phyloP scores from a whole-genome alignment of 2,797 vertebrate species.

The Pseudomugil tenellus region DNA sequence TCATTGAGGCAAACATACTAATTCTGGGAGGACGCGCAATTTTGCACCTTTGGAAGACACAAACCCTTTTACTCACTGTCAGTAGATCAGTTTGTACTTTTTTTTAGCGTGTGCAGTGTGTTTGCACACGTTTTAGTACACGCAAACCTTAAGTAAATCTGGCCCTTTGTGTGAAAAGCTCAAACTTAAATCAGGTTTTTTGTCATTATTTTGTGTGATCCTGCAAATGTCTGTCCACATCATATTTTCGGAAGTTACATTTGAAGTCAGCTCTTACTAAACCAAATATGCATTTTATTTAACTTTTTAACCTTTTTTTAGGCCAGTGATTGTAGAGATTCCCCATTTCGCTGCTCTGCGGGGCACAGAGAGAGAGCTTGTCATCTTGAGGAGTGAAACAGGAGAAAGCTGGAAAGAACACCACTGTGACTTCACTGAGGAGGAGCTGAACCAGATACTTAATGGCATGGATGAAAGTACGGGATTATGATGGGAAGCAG shows the following conservation, averaged over 20 bases:
- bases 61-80: too few species aligned
- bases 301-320: conserved; percentile 65
- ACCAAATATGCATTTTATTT: conserved; percentile 15
- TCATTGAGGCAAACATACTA: too few species aligned
- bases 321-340: conserved; percentile 98
- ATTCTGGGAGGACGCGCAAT: too few species aligned
- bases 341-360: conserved; percentile 96
- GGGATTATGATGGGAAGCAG: conserved; percentile 17
- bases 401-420: conserved; percentile 98
- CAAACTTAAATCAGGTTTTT: not conserved
- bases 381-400: conserved; percentile 94
- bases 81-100: too few species aligned
- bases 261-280: not conserved
- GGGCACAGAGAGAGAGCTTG: conserved; percentile 93
- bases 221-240: conserved; percentile 24
- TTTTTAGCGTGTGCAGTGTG: too few species aligned
- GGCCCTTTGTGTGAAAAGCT: conserved; percentile 45
- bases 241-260: not conserved
- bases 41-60: too few species aligned
- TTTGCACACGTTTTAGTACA: too few species aligned
- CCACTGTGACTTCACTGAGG: conserved; percentile 94
- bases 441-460: conserved; percentile 95
- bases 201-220: conserved; percentile 8
- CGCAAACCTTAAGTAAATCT: too few species aligned
- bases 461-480: conserved; percentile 99